Evolutionary conservation across 2,113 vertebrate genomes (phyloP).

Genomic region (Indicator maculatus): DNA sequence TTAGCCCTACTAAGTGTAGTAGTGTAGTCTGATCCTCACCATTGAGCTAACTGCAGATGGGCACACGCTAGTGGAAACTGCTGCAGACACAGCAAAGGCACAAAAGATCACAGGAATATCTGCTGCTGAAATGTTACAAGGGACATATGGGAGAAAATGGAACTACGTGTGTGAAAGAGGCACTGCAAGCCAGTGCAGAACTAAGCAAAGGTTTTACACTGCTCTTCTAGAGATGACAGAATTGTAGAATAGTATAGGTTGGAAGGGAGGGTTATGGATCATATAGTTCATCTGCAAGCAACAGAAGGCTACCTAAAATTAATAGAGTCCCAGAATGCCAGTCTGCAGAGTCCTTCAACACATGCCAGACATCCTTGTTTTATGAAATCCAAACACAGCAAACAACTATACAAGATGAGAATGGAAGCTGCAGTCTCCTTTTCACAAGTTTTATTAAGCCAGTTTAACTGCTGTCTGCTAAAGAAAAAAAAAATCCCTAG

Average conservation of each 20-base stretch:
- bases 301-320: rapidly evolving
- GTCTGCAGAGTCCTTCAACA: neutral
- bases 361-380: neutral
- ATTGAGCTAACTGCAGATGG: neutral
- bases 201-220: neutral
- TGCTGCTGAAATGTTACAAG: neutral
- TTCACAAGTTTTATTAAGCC: neutral
- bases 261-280: neutral
- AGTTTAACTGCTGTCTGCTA: neutral
- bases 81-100: neutral
- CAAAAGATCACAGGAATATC: neutral
- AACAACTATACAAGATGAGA: neutral
- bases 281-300: neutral
- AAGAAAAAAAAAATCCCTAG: neutral
- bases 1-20: neutral
- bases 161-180: neutral
- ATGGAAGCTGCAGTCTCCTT: neutral
- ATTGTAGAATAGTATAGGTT: neutral
- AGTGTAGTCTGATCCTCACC: neutral
- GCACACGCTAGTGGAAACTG: neutral
- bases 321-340: neutral
- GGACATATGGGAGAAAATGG: neutral
- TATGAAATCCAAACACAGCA: neutral
- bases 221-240: neutral
- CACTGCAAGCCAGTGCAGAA: neutral